phyloP scores from a whole-genome alignment of 1,140 invertebrate genomes.

The Lordiphosa stackelbergi region DNA sequence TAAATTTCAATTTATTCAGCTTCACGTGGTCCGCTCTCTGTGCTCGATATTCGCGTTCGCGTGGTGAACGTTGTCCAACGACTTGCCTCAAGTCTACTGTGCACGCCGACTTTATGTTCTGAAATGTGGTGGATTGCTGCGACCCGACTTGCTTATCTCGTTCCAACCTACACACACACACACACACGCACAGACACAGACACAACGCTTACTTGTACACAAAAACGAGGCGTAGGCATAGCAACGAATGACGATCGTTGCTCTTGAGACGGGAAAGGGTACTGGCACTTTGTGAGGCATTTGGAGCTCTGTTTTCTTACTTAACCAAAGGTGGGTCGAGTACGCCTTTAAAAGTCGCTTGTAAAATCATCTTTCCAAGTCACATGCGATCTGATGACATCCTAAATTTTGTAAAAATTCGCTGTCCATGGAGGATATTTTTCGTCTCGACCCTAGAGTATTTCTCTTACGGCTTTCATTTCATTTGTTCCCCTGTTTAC shows the following conservation, averaged over 20 bases:
- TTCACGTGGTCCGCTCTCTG: slow-evolving; percentile 45
- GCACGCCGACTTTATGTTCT: slow-evolving; percentile 47
- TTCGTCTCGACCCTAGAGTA: neutral
- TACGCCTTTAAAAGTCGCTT: too few relatives aligned
- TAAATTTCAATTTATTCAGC: slow-evolving; percentile 16
- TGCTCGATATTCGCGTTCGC: slow-evolving; percentile 33
- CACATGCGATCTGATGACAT: too few relatives aligned
- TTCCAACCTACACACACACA: slow-evolving; percentile 17
- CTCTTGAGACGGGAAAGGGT: too few relatives aligned
- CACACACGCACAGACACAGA: neutral
- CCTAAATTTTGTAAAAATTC: too few relatives aligned
- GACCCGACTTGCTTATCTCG: slow-evolving; percentile 37
- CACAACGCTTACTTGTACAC: neutral
- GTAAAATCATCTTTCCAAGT: too few relatives aligned
- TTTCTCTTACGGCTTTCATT: neutral
- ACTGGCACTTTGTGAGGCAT: too few relatives aligned
- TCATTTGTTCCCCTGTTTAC: too few relatives aligned
- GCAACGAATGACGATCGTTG: slow-evolving; percentile 10
- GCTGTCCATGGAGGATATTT: too few relatives aligned
- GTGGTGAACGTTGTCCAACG: slow-evolving; percentile 23
- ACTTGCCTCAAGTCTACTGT: slow-evolving; percentile 53
- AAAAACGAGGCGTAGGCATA: slow-evolving; percentile 9
- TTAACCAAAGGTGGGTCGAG: neutral
- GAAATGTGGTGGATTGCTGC: slow-evolving; percentile 2
- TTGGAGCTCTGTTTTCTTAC: neutral